Conservation (phyloP, 2,888 invertebrate genomes). For the Andrena haemorrhoa region DNA sequence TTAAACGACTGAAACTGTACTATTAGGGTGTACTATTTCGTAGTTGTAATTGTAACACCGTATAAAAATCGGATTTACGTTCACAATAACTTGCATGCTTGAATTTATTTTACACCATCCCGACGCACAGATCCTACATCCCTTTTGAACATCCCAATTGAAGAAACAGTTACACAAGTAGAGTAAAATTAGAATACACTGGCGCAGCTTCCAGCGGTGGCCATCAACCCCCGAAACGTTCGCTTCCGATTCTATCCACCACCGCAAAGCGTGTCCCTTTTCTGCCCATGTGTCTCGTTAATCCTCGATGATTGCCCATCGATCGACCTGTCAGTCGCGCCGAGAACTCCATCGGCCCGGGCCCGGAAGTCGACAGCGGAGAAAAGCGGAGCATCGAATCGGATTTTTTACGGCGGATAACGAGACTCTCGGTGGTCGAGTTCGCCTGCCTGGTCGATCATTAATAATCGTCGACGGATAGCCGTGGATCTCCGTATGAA, state of each 20-base stretch:
- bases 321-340: slow-evolving; percentile 14
- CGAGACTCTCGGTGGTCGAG: slow-evolving; percentile 25
- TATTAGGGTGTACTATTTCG: too few relatives aligned
- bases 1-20: too few relatives aligned
- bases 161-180: too few relatives aligned
- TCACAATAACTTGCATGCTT: too few relatives aligned
- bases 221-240: slow-evolving; percentile 28
- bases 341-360: slow-evolving; percentile 13
- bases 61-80: too few relatives aligned
- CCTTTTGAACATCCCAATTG: too few relatives aligned
- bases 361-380: background rate
- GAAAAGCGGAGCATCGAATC: slow-evolving; percentile 60
- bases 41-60: too few relatives aligned
- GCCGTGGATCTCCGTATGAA: slow-evolving; percentile 75
- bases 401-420: slow-evolving; percentile 64
- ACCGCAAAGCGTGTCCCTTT: background rate
- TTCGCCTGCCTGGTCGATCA: slow-evolving; percentile 65
- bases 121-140: too few relatives aligned
- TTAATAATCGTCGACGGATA: slow-evolving; percentile 76
- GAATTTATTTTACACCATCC: too few relatives aligned
- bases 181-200: too few relatives aligned
- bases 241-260: slow-evolving; percentile 21
- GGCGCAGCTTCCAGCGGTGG: too few relatives aligned
- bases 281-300: slow-evolving; percentile 22
- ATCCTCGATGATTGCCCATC: slow-evolving; percentile 51